phyloP scores from a whole-genome alignment of 2,113 vertebrate genomes.

The Candoia aspera region DNA sequence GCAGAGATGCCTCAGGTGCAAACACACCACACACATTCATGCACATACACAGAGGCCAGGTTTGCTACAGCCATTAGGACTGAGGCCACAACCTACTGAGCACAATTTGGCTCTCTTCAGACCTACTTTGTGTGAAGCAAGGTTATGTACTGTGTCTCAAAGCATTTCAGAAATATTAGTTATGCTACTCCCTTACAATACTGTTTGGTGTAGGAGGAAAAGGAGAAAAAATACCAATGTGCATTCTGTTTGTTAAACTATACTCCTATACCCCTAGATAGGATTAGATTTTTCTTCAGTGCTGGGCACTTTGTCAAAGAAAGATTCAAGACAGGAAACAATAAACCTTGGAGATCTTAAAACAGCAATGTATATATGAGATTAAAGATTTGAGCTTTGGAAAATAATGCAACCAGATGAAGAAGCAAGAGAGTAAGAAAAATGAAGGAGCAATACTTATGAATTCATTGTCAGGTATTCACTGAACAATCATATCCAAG shows the following conservation, averaged over 20 bases:
- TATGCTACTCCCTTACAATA: neutral
- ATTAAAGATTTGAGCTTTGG: neutral
- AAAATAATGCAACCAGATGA: neutral
- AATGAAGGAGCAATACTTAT: neutral
- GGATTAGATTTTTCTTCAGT: neutral
- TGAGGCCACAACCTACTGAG: neutral
- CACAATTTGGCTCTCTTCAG: neutral
- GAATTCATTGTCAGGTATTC: neutral
- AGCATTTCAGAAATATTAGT: neutral
- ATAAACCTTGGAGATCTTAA: neutral
- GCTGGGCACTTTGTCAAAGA: neutral
- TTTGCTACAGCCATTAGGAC: neutral
- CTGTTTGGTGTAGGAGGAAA: neutral
- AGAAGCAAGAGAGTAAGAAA: neutral
- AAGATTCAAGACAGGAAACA: neutral
- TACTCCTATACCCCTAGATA: no score
- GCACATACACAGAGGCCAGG: neutral
- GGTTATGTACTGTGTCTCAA: neutral
- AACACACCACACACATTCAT: neutral
- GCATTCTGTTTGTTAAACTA: neutral
- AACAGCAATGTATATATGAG: neutral
- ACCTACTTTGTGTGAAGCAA: neutral
- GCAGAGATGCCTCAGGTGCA: neutral
- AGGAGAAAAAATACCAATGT: neutral
- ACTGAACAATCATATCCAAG: neutral